Conservation (phyloP, 2,888 invertebrate species). For the Steromphala cineraria region DNA sequence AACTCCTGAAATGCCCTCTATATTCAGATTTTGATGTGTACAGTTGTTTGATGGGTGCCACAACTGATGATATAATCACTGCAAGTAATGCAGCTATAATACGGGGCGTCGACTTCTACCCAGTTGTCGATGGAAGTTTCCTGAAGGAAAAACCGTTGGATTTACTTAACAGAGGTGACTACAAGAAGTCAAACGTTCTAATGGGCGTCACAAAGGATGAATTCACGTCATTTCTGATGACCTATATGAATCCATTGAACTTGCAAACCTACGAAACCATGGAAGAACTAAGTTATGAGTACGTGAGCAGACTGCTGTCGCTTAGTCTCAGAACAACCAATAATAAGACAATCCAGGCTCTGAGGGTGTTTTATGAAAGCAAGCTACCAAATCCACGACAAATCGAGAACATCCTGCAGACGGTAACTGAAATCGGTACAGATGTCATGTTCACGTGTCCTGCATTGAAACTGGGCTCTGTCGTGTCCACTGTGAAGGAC, state of each 20-base stretch:
- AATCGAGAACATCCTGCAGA: not conserved
- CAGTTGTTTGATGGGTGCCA: constrained; percentile 36
- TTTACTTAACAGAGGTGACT: constrained; percentile 87
- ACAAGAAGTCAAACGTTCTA: constrained; percentile 90
- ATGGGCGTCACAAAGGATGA: constrained; percentile 96
- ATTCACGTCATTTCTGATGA: constrained; percentile 80
- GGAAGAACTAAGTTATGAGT: constrained; percentile 27
- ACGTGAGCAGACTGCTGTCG: constrained; percentile 20
- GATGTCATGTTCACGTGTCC: constrained; percentile 89
- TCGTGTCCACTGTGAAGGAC: not conserved
- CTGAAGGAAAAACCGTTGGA: constrained; percentile 90
- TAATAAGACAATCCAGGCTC: constrained; percentile 84
- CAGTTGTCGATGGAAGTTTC: constrained; percentile 92
- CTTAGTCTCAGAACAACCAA: constrained; percentile 84
- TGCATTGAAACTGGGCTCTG: constrained; percentile 89
- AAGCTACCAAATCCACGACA: not conserved
- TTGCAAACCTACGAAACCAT: constrained; percentile 22
- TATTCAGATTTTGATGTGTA: constrained; percentile 23
- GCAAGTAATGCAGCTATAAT: constrained; percentile 22
- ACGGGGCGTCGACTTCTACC: constrained; percentile 84
- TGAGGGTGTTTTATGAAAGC: not conserved
- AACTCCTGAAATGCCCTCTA: constrained; percentile 42
- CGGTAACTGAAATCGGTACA: not conserved
- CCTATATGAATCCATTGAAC: not conserved
- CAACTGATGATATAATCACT: constrained; percentile 23